A percentile compares a stretch with the other conserved stretches of the same genome.
Conservation (phyloP, 2,797 vertebrate genomes). For the Cryptoprocta ferox region DNA sequence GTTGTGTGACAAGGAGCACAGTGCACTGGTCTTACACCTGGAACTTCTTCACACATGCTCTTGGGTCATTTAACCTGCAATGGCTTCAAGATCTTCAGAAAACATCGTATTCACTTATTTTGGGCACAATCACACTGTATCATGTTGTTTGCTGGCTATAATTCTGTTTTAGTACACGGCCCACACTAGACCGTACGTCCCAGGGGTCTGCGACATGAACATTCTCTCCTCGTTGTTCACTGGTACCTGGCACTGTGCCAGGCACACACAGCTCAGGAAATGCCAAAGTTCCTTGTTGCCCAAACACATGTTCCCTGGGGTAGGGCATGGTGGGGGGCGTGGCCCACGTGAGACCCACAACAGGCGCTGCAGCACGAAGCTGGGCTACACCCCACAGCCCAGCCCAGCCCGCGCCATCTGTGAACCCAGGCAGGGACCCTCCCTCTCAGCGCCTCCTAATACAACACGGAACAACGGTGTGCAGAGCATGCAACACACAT, state of each 20-base stretch:
- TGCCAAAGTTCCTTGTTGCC: not conserved
- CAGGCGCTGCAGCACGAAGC: not conserved
- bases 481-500: not conserved
- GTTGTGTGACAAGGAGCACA: not conserved
- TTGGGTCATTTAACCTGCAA: not conserved
- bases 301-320: no score
- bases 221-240: accelerated
- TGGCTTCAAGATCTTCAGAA: not conserved
- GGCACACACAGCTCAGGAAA: not conserved
- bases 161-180: accelerated
- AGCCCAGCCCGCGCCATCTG: accelerated
- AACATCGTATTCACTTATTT: accelerated
- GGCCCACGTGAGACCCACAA: not conserved
- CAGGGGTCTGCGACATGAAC: accelerated
- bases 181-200: accelerated
- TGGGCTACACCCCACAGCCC: accelerated
- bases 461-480: accelerated
- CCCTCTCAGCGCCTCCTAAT: not conserved
- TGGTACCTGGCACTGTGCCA: not conserved
- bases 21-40: accelerated
- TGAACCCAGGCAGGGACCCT: not conserved
- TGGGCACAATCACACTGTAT: accelerated
- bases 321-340: accelerated
- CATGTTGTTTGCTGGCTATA: not conserved
- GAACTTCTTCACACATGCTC: accelerated